Conservation (phyloP, 2,888 invertebrate genomes). For the Entomobrya multifasciata region DNA sequence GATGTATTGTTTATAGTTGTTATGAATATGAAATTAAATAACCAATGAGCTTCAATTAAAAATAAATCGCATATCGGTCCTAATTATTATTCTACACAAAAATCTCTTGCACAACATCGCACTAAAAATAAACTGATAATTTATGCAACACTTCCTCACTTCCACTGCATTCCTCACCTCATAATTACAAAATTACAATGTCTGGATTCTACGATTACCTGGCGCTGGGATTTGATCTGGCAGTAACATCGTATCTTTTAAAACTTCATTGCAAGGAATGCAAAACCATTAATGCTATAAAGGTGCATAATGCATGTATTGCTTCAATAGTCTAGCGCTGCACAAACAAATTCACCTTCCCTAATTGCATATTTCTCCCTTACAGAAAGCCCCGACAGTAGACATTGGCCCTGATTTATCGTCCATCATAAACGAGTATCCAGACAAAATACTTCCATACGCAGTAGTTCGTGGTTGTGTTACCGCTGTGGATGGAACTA, state of each 20-base stretch:
- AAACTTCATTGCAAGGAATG: slow-evolving; percentile 37
- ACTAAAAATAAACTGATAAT: no score
- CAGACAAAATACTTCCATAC: slow-evolving; percentile 63
- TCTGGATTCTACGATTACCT: slow-evolving; percentile 42
- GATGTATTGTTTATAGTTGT: no score
- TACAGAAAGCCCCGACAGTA: slow-evolving; percentile 50
- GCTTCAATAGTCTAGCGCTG: neutral
- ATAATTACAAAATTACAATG: slow-evolving; percentile 30
- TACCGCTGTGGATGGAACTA: slow-evolving; percentile 56
- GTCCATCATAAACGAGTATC: slow-evolving; percentile 3
- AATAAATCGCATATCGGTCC: no score
- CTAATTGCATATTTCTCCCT: neutral
- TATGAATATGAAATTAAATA: no score
- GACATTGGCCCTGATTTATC: slow-evolving; percentile 48
- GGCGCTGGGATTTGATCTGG: slow-evolving; percentile 39
- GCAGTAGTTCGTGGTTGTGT: slow-evolving; percentile 75
- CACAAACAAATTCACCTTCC: neutral
- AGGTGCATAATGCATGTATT: slow-evolving; percentile 9
- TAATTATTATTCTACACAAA: no score
- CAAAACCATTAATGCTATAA: slow-evolving; percentile 47
- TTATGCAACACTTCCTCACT: no score
- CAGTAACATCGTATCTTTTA: slow-evolving; percentile 38
- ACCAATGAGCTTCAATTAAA: no score
- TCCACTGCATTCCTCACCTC: neutral
- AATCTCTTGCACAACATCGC: no score